Conservation (phyloP, 2,113 vertebrate genomes). For the Myiopsitta monachus region DNA sequence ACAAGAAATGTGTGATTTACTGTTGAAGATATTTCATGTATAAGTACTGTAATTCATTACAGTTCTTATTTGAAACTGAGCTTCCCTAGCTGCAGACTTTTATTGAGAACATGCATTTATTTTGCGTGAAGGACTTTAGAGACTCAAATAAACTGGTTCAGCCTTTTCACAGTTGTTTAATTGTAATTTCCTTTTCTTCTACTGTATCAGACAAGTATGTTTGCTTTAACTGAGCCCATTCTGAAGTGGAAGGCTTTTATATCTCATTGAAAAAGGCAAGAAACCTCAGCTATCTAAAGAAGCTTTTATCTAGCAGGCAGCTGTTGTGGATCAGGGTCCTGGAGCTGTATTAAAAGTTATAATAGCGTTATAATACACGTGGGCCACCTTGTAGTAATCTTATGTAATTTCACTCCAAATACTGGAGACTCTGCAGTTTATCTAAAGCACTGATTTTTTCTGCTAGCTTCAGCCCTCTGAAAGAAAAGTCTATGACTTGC, state of each 20-base stretch:
- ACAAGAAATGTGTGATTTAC: not conserved
- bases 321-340: not conserved
- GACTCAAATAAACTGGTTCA: not conserved
- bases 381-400: not conserved
- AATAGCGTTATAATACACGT: not conserved
- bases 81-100: not conserved
- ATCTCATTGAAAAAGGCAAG: not conserved
- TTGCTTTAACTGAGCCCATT: not conserved
- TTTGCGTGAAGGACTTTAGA: not conserved
- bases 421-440: not conserved
- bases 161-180: not conserved
- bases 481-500: not conserved
- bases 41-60: not conserved
- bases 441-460: not conserved
- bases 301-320: not conserved
- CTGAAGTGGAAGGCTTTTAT: not conserved
- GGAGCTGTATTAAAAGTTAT: not conserved
- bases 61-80: not conserved
- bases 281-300: not conserved
- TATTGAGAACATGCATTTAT: not conserved
- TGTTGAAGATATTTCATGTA: not conserved
- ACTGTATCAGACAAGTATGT: not conserved
- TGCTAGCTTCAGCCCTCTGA: not conserved
- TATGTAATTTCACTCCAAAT: not conserved
- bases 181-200: slow-evolving; percentile 10